Evolutionary conservation across 2,888 invertebrate genomes (phyloP), one percentile per base, ranked within the genome.

Genomic region (Drosophila borealis): DNA sequence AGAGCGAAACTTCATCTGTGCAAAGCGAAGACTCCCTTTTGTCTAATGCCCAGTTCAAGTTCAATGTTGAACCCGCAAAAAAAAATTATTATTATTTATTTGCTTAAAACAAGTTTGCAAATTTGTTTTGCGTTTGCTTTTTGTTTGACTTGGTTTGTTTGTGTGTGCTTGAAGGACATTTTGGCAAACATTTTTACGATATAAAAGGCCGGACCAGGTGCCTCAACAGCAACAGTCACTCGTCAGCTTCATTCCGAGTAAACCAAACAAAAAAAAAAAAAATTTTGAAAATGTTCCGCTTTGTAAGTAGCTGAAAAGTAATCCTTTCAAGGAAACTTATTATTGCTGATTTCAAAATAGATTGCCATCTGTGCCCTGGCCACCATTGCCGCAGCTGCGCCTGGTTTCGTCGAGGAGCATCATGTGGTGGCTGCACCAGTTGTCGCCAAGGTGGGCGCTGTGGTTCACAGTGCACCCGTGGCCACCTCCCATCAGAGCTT

Each of bases 401-500:
- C 90, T 13, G 89, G 90, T 11, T 81, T 63, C 55, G 37, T 91
- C 21, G 84, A 91, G 51, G 70, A 90, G 49, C 90, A 91, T 63
- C 90, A 91, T 54, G 83, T 88, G 37, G 75, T 92, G 45, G 87
- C 89, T 11, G 70, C 85, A 29, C 91, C 92, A 10, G 81, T 90
- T 17, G 78, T 92, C 34, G 84, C 90, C 42, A 91, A 91, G 57
- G 62, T 92, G n/a, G 91, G 90, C 37, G 74, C 83, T 29, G 81
- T 90, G 14, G 89, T 92, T 1, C 90, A 91, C 57, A 81, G 86
- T 33, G 93, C 93, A 82, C 93, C 72, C 17, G 71, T 90, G 8
- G 92, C 94, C 3, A 93, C 94, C 0, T 94, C 94, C 11, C 94
- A 94, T 65, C 94, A 94, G 80, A 93, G 94, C 55, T 93, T 94